Conservation (phyloP, 2,113 vertebrate genomes). For the Otis tarda region DNA sequence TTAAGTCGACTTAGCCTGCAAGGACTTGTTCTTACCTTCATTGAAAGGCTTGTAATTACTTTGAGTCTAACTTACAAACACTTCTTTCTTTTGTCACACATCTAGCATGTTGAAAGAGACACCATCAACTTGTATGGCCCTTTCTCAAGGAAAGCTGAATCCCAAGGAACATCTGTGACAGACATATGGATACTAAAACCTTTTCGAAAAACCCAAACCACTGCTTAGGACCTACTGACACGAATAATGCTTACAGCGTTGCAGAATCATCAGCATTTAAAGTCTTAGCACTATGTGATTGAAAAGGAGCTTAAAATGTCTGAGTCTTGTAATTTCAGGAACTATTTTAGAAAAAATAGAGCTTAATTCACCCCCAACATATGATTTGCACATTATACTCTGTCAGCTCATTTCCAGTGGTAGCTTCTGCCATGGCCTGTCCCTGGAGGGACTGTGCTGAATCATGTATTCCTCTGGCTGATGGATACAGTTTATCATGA, state of each 20-base stretch:
- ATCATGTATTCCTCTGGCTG: not conserved
- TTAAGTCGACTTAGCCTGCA: conserved; percentile 8
- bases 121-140: not conserved
- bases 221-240: not conserved
- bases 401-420: not conserved
- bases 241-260: not conserved
- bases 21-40: conserved; percentile 23
- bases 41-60: conserved; percentile 6
- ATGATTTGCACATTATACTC: not conserved
- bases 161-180: not conserved
- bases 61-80: conserved; percentile 38
- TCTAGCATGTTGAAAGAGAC: not conserved
- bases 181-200: not conserved
- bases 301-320: not conserved
- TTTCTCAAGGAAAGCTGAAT: conserved; percentile 31
- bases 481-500: not conserved
- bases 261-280: not conserved
- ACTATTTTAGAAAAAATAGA: not conserved
- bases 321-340: not conserved
- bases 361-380: not conserved
- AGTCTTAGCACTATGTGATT: not conserved
- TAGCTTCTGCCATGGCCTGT: not conserved
- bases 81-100: conserved; percentile 12
- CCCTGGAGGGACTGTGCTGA: not conserved
- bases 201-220: not conserved